These are phyloP conservation scores for Drosophila pectinifera DNA, from an alignment of 1,140 invertebrate species.

Conservation along the genomic window DNA sequence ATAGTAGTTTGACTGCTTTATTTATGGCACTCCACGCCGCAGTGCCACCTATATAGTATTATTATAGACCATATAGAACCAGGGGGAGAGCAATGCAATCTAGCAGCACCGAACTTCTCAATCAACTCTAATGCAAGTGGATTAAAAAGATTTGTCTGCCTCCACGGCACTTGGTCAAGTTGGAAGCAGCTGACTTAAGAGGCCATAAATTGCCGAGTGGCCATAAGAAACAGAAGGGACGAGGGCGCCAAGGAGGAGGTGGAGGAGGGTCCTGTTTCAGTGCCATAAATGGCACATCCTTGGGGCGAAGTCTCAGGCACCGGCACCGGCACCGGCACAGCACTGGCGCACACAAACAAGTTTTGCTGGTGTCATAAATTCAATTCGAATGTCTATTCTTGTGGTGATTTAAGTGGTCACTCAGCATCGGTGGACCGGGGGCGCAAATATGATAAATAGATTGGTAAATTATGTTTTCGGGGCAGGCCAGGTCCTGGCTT, in stretches of 20 bases:
- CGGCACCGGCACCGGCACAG: no score
- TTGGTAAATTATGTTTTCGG: constrained; percentile 74
- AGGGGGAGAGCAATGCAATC: constrained; percentile 19
- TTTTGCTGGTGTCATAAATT: constrained; percentile 78
- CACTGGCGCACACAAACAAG: constrained; percentile 46
- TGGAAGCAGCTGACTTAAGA: constrained; percentile 68
- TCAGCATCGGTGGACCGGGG: constrained; percentile 49
- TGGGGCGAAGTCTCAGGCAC: constrained; percentile 28
- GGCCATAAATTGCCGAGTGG: constrained; percentile 67
- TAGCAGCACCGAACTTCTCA: constrained; percentile 38
- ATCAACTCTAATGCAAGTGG: constrained; percentile 61
- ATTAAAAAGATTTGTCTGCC: constrained; percentile 61
- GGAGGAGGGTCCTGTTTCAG: not conserved
- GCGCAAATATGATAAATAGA: constrained; percentile 83
- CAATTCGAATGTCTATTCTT: constrained; percentile 81
- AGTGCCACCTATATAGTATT: constrained; percentile 11
- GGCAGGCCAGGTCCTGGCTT: constrained; percentile 41
- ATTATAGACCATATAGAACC: constrained; percentile 1
- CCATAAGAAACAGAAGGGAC: constrained; percentile 58
- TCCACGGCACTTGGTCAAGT: constrained; percentile 42
- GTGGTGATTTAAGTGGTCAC: constrained; percentile 83
- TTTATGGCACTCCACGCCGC: constrained; percentile 29
- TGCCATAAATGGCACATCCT: constrained; percentile 74
- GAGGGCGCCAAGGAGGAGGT: not conserved
- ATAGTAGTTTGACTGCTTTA: constrained; percentile 38